Evolutionary conservation across 2,797 vertebrate species (phyloP), one percentile per base, ranked within the genome.

Genomic region (Acrossocheilus fasciatus): DNA sequence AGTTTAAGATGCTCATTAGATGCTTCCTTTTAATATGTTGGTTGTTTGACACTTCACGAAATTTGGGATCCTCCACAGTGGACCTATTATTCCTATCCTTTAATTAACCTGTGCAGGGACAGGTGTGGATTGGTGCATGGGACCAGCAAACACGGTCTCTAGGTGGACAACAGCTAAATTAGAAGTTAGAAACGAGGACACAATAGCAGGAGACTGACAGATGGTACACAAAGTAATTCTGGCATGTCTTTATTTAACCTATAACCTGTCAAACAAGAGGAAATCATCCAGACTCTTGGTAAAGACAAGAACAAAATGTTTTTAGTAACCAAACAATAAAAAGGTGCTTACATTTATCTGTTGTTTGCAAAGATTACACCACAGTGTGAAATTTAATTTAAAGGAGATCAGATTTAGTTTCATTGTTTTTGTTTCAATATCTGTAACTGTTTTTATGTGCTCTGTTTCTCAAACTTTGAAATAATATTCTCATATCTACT

Each of bases 41-140:
- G 23, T n/a, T 59, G 57, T 59, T 59, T 59, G 23, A 59, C 23
- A 4, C 23, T 10, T 59, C 23, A 59, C 23, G 4, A 26, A 62
- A 62, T n/a, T n/a, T 59, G n/a, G 10, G 10, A 62, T 62, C n/a
- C n/a, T 26, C 11, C 11, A 62, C 59, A 62, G 11, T 26, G 59
- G 84, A 62, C 59, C 59, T 26, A 2, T 89, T 91, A 92, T 92
- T 92, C 10, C 2, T 92, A 94, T 93, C 92, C 93, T 95, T 95
- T 91, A 93, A 92, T 93, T 91, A 91, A 92, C 89, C 94, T 94
- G 92, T 95, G 91, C 93, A 87, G 93, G 94, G 95, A 96, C 87
- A 92, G 90, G 85, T 39, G 80, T 87, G 89, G 83, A 88, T 89
- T 88, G 10, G 0, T 92, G 91, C 84, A 82, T 80, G 88, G 90